Evolutionary conservation across 2,888 invertebrate genomes (phyloP).

Genomic region (Galerucella nymphaeae): DNA sequence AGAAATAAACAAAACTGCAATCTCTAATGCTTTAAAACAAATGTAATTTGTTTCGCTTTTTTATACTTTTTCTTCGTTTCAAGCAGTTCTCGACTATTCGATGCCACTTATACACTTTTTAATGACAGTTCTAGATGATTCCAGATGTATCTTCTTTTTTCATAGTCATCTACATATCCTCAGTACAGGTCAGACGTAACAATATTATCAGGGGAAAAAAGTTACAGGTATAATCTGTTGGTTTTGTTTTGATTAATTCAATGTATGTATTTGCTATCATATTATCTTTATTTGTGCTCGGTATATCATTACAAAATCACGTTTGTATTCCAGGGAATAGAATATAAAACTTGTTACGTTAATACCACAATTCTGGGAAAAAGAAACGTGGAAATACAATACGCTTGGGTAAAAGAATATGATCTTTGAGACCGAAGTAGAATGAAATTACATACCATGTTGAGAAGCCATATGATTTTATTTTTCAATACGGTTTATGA

Average conservation of each 20-base stretch:
- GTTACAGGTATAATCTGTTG: neutral
- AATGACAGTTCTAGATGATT: no score
- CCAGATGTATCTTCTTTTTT: no score
- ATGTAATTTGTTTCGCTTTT: no score
- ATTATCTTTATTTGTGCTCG: neutral
- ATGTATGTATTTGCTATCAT: neutral
- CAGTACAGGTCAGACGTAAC: no score
- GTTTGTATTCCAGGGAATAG: constrained; percentile 19
- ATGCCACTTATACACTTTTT: no score
- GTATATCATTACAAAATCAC: constrained; percentile 18
- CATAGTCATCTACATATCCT: no score
- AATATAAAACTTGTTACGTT: constrained; percentile 31
- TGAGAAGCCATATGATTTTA: constrained; percentile 21
- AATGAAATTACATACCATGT: constrained; percentile 25
- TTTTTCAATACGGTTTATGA: constrained; percentile 18
- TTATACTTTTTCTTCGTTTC: no score
- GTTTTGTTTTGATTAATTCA: neutral
- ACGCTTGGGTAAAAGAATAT: constrained; percentile 27
- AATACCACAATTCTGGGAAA: constrained; percentile 29
- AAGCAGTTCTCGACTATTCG: no score
- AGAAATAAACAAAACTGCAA: no score
- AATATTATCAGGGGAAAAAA: no score
- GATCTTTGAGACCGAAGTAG: constrained; percentile 23
- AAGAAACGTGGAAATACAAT: constrained; percentile 26
- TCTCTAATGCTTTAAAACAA: no score